phyloP scores from a whole-genome alignment of 2,797 vertebrate species.

The Peromyscus aztecus region DNA sequence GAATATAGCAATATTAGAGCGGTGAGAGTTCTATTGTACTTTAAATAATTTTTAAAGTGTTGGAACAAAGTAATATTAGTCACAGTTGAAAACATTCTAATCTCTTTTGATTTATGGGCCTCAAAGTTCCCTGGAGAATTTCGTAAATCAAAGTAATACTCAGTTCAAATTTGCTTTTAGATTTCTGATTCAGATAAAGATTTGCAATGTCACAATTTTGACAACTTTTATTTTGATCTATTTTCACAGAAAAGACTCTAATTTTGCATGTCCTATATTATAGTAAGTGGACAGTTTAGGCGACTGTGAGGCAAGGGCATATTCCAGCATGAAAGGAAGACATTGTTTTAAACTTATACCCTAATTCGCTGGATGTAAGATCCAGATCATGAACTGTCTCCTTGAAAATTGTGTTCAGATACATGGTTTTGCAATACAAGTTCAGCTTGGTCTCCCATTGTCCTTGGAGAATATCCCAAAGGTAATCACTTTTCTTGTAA shows the following conservation, averaged over 20 bases:
- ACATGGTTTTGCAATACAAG: not conserved
- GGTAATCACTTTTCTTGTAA: not conserved
- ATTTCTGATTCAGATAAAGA: conserved; percentile 62
- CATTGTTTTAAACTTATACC: not conserved
- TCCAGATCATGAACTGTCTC: conserved; percentile 7
- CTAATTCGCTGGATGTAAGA: not conserved
- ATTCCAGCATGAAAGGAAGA: not conserved
- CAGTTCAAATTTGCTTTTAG: conserved; percentile 54
- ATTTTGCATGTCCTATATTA: not conserved
- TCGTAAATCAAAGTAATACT: conserved; percentile 73
- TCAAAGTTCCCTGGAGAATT: conserved; percentile 56
- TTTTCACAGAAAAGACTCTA: not conserved
- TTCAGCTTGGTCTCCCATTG: not conserved
- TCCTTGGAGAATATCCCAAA: not conserved
- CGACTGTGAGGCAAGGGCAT: not conserved
- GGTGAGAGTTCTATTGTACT: conserved; percentile 53
- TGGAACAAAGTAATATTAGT: conserved; percentile 73
- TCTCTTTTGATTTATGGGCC: conserved; percentile 72
- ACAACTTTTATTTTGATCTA: conserved; percentile 54
- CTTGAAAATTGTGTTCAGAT: conserved; percentile 23
- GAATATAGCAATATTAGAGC: conserved; percentile 35
- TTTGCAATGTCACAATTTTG: conserved; percentile 43
- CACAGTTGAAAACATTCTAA: conserved; percentile 77
- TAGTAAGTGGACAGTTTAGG: not conserved
- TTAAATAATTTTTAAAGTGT: conserved; percentile 70